Evolutionary conservation across 1,140 invertebrate genomes (phyloP), one percentile per base, ranked within the genome.

Genomic region (Drosophila rufa): DNA sequence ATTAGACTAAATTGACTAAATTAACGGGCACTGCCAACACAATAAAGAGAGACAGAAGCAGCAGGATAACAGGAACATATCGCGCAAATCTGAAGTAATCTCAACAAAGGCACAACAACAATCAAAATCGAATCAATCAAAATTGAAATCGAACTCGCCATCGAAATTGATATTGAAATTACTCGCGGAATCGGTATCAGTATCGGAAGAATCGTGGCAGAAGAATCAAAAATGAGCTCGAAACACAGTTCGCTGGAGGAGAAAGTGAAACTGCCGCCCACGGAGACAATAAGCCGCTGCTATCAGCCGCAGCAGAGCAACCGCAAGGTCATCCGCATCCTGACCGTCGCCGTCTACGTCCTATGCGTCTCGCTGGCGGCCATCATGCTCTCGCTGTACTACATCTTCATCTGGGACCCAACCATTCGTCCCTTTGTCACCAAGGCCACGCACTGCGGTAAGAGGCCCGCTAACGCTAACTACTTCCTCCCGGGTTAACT

Each of bases 341-440:
- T 99, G 65, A 99, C 98, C 2, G 98, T 99, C 38, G 95, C 99
- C 69, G 98, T 98, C 9, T 99, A 99, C 93, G 96, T 99, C 56
- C 96, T 99, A 87, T 98, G 97, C 77, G 98, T 99, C 66, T 99
- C 98, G 14, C 94, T 98, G 70, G 98, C 98, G 0, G 98, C 98
- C 6, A 98, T 99, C 75, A 97, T 99, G 92, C 94, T 99, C 27
- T 98, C 98, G 0, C 94, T 99, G 12, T 99, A 99, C 94, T 99
- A 99, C 94, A 96, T 98, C 70, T 98, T 99, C 93, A 95, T 99
- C 70, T 99, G 98, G 98, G 96, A 98, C 93, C 97, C 97, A 0
- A 95, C 83, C 50, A 92, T 92, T 46, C 82, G 91, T 42, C 91
- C 91, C 57, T 92, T 92, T 60, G 91, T 91, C 45, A 92, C 91